phyloP scores from a whole-genome alignment of 2,888 invertebrate genomes.

The Nomada flava region DNA sequence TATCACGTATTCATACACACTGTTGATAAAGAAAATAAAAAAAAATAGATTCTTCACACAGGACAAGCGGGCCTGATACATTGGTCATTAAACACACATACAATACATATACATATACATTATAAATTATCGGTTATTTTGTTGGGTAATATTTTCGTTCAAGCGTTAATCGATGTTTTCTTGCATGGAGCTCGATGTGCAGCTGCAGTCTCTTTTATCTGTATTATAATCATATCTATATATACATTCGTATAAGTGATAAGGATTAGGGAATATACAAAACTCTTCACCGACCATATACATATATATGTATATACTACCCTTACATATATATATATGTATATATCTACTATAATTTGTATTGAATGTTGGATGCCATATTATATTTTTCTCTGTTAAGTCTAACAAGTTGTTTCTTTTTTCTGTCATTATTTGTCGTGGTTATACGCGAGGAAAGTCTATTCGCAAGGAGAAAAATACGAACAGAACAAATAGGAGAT shows the following conservation, averaged over 20 bases:
- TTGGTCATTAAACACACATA: slow-evolving; percentile 22
- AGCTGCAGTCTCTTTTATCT: slow-evolving; percentile 83
- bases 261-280: slow-evolving; percentile 62
- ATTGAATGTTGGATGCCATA: slow-evolving; percentile 82
- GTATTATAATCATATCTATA: slow-evolving; percentile 70
- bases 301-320: slow-evolving; percentile 34
- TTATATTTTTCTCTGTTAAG: slow-evolving; percentile 68
- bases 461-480: slow-evolving; percentile 47
- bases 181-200: slow-evolving; percentile 84
- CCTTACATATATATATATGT: slow-evolving; percentile 29
- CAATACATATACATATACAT: slow-evolving; percentile 43
- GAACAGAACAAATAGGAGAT: not conserved
- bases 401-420: slow-evolving; percentile 54
- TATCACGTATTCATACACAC: slow-evolving; percentile 33
- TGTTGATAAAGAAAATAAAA: not conserved
- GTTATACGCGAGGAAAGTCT: slow-evolving; percentile 78
- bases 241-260: slow-evolving; percentile 55
- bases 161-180: slow-evolving; percentile 83
- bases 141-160: slow-evolving; percentile 73
- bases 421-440: slow-evolving; percentile 72
- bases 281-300: slow-evolving; percentile 49
- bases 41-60: not conserved
- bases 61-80: slow-evolving; percentile 24
- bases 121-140: slow-evolving; percentile 73
- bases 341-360: slow-evolving; percentile 75